These are phyloP conservation scores for Pampusana beccarii DNA, from an alignment of 2,113 vertebrate species.

Conservation along the genomic window DNA sequence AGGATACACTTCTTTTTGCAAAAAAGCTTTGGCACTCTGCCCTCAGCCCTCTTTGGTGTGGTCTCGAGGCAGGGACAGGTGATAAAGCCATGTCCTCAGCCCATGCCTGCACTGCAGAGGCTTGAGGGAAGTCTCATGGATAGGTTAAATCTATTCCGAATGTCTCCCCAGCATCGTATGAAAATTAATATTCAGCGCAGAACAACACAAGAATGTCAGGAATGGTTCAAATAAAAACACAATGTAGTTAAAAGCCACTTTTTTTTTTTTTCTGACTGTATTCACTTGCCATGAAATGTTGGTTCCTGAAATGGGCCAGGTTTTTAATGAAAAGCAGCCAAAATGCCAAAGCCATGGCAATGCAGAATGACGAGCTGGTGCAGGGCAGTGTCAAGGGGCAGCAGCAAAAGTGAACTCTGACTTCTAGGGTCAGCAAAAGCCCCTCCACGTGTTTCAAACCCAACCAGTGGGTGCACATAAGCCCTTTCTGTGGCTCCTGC, in stretches of 20 bases:
- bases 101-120: background rate
- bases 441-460: background rate
- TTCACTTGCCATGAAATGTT: background rate
- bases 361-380: fast-evolving
- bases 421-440: background rate
- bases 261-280: background rate
- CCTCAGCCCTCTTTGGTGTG: background rate
- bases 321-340: background rate
- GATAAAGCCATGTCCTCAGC: background rate
- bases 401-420: background rate
- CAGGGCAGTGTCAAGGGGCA: background rate
- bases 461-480: background rate
- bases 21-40: background rate
- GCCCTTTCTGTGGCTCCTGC: background rate
- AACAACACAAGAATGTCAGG: background rate
- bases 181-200: background rate
- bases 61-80: background rate
- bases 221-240: background rate
- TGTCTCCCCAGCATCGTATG: background rate
- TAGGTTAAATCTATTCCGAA: background rate
- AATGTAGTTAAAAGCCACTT: background rate
- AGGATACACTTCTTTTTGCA: background rate
- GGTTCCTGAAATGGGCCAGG: background rate
- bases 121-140: background rate
- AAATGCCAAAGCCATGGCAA: background rate